These are phyloP conservation scores for Protaetia brevitarsis DNA, from an alignment of 1,140 invertebrate species.

Conservation along the genomic window DNA sequence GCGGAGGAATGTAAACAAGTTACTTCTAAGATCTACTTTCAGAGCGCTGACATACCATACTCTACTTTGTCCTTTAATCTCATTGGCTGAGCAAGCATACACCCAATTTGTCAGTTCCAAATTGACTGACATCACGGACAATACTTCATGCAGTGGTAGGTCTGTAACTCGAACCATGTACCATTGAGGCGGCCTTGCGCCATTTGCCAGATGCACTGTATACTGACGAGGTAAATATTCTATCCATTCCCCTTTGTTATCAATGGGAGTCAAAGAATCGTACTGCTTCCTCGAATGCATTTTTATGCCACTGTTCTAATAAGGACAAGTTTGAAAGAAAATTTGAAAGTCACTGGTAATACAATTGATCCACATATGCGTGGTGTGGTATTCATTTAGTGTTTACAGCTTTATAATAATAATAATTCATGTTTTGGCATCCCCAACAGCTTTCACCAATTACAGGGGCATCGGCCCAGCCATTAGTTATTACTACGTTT, in stretches of 20 bases:
- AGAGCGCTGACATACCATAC: slow-evolving; percentile 67
- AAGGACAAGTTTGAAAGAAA: background rate
- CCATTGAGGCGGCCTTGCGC: slow-evolving; percentile 45
- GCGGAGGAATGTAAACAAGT: too few species aligned
- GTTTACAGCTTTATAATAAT: too few species aligned
- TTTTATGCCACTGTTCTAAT: slow-evolving; percentile 43
- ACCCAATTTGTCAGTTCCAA: slow-evolving; percentile 67
- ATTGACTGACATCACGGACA: slow-evolving; percentile 60
- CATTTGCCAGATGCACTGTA: slow-evolving; percentile 44
- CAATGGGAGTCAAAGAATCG: slow-evolving; percentile 26
- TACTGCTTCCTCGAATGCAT: slow-evolving; percentile 30
- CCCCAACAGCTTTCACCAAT: too few species aligned
- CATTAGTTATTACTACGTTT: too few species aligned
- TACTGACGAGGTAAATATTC: slow-evolving; percentile 50
- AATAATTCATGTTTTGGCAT: too few species aligned
- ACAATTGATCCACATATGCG: too few species aligned
- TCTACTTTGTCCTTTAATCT: slow-evolving; percentile 51
- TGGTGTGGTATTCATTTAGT: too few species aligned
- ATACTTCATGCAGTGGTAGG: slow-evolving; percentile 53
- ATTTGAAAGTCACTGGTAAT: too few species aligned
- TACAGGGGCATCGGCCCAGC: too few species aligned
- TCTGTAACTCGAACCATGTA: slow-evolving; percentile 61
- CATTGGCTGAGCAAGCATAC: slow-evolving; percentile 64
- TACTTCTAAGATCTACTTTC: too few species aligned
- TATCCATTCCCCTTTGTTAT: slow-evolving; percentile 50